A percentile compares a stretch with the other conserved stretches of the same genome.
Conservation (phyloP, 1,140 invertebrate genomes). For the Carcinoscorpius rotundicauda region DNA sequence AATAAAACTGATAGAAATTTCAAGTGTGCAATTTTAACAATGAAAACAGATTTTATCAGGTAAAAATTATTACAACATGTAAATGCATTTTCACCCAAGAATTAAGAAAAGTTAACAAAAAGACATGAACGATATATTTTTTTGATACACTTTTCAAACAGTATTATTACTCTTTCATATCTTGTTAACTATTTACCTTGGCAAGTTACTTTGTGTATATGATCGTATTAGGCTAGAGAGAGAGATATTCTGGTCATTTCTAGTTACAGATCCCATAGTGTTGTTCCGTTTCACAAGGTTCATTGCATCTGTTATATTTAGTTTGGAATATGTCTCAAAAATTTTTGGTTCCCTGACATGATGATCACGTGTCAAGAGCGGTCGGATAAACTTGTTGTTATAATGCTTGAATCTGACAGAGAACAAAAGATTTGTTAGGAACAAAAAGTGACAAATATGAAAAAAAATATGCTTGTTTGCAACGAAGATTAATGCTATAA, state of each 20-base stretch:
- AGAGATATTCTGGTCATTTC: conserved; percentile 54
- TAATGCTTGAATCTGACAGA: conserved; percentile 69
- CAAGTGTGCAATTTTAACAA: no score
- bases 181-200: no score
- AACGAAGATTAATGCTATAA: not conserved
- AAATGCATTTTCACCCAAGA: no score
- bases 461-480: not conserved
- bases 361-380: conserved; percentile 69
- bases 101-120: no score
- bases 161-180: no score
- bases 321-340: conserved; percentile 80
- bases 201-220: conserved; percentile 42
- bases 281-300: conserved; percentile 58
- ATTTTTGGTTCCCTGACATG: conserved; percentile 82
- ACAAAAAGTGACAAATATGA: not conserved
- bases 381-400: conserved; percentile 83
- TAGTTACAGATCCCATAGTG: not conserved
- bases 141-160: no score
- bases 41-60: no score
- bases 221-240: conserved; percentile 79
- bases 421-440: not conserved
- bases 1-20: no score
- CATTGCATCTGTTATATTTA: conserved; percentile 85
- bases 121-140: no score
- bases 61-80: no score